Conservation (phyloP, 2,113 vertebrate species). For the Coptodon bakossiorum region DNA sequence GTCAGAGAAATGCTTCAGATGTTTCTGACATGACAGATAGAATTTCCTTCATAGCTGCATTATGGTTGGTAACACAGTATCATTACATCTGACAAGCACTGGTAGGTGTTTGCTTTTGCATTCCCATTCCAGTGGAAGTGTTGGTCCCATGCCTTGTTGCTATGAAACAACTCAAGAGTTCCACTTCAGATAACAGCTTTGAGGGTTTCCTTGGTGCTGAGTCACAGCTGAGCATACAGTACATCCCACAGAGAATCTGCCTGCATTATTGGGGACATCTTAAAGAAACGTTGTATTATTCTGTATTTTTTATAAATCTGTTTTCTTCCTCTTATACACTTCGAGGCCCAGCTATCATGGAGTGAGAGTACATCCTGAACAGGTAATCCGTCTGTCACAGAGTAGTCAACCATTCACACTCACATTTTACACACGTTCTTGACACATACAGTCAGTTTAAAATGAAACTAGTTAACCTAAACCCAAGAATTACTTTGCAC, state of each 20-base stretch:
- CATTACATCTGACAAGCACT: rapidly evolving
- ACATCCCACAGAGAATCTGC: neutral
- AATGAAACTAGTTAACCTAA: neutral
- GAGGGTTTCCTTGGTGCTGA: neutral
- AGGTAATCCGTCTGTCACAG: neutral
- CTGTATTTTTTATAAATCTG: neutral
- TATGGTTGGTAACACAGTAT: neutral
- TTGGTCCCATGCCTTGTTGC: neutral
- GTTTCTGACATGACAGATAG: neutral
- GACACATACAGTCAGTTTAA: neutral
- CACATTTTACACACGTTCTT: neutral
- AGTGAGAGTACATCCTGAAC: neutral
- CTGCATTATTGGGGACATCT: rapidly evolving
- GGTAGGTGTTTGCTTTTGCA: neutral
- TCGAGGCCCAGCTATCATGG: rapidly evolving
- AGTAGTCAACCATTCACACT: neutral
- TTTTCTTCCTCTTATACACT: neutral
- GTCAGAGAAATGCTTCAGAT: rapidly evolving
- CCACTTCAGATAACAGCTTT: neutral
- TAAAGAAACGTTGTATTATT: neutral
- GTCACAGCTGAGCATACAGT: neutral
- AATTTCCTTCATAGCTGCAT: neutral
- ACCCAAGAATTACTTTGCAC: rapidly evolving
- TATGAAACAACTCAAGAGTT: neutral
- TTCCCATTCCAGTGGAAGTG: neutral